Evolutionary conservation across 1,140 invertebrate genomes (phyloP).

Genomic region (Eurytemora carolleeae): DNA sequence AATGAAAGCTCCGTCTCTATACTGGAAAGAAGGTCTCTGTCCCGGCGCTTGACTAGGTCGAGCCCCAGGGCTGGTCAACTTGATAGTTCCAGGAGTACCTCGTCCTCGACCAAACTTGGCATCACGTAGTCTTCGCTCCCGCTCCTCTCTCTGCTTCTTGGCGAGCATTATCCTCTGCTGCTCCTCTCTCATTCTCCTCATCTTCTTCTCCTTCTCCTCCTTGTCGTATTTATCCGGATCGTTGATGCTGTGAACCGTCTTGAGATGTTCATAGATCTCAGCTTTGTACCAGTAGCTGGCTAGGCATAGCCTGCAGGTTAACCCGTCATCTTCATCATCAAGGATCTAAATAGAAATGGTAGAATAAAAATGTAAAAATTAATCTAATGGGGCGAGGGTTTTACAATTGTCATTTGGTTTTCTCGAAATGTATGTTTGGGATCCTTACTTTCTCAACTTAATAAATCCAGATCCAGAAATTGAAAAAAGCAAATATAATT

Average conservation of each 20-base stretch:
- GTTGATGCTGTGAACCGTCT: slow-evolving; percentile 5
- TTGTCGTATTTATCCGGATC: slow-evolving; percentile 9
- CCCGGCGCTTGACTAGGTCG: neutral
- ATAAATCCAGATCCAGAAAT: too few species aligned
- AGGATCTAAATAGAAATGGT: neutral
- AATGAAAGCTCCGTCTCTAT: slow-evolving; percentile 10
- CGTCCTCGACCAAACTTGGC: neutral
- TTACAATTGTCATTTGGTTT: too few species aligned
- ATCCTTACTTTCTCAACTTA: too few species aligned
- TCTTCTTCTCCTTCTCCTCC: slow-evolving; percentile 10
- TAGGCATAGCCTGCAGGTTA: slow-evolving; percentile 11
- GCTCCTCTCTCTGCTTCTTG: neutral
- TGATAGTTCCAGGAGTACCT: too few species aligned
- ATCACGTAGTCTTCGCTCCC: neutral
- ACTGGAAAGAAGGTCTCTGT: slow-evolving; percentile 7
- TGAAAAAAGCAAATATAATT: too few species aligned
- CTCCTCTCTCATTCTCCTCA: slow-evolving; percentile 4
- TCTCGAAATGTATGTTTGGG: too few species aligned
- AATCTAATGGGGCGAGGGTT: too few species aligned
- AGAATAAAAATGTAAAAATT: too few species aligned
- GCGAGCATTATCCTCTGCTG: slow-evolving; percentile 4
- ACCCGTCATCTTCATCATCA: slow-evolving; percentile 11
- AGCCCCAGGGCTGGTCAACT: neutral
- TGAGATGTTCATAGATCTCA: slow-evolving; percentile 6
- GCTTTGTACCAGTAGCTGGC: slow-evolving; percentile 10